Conservation (phyloP, 2,888 invertebrate genomes). For the Parnassius mnemosyne region DNA sequence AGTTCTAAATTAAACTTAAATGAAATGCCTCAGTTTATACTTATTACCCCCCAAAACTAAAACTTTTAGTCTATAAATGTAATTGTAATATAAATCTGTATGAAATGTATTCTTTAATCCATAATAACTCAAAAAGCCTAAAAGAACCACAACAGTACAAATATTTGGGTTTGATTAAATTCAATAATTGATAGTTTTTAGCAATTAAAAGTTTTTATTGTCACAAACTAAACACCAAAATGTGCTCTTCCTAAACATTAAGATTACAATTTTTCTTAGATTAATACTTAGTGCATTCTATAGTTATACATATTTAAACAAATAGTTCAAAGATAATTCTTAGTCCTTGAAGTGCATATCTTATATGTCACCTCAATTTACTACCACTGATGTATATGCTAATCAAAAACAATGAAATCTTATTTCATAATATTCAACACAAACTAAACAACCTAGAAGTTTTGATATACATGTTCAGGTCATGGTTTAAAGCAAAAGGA, state of each 20-base stretch:
- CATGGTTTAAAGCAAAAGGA: neutral
- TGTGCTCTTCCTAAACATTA: constrained; percentile 7
- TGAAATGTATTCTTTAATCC: too few species aligned
- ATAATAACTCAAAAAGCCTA: too few species aligned
- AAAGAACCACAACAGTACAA: too few species aligned
- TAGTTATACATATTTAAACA: constrained; percentile 10
- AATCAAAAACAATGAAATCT: constrained; percentile 1
- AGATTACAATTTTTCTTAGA: constrained; percentile 17
- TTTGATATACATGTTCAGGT: neutral
- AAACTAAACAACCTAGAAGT: neutral
- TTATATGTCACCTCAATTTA: constrained; percentile 1
- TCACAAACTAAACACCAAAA: constrained; percentile 7
- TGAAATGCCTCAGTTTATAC: too few species aligned
- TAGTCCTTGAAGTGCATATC: constrained; percentile 13
- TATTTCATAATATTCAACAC: constrained; percentile 3
- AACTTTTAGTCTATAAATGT: too few species aligned
- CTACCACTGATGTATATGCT: too few species aligned
- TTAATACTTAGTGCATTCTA: constrained; percentile 12
- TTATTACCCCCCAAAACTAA: too few species aligned
- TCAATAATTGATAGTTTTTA: neutral
- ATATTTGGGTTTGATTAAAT: neutral
- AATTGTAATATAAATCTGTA: too few species aligned
- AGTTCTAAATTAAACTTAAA: too few species aligned
- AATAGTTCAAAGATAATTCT: constrained; percentile 11
- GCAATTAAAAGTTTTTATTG: constrained; percentile 2